Conservation (phyloP, 2,797 vertebrate species). For the Rhinogobio ventralis region DNA sequence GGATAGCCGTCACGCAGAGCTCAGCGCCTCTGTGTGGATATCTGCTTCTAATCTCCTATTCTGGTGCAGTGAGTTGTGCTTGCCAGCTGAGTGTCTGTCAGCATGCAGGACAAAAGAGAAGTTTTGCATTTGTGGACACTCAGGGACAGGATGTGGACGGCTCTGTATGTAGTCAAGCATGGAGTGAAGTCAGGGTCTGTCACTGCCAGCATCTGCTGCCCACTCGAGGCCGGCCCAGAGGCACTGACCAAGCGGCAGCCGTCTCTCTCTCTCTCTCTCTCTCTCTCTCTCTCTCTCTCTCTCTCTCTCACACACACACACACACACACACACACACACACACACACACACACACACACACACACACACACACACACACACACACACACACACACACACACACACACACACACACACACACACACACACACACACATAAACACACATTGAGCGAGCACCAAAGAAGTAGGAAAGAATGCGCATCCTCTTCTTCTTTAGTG, state of each 20-base stretch:
- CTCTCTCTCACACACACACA: neutral
- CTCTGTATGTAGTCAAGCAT: constrained; percentile 52
- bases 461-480: neutral
- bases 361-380: constrained; percentile 33
- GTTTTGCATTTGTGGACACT: constrained; percentile 57
- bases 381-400: neutral
- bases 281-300: neutral
- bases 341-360: neutral
- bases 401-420: neutral
- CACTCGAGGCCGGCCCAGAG: constrained; percentile 54
- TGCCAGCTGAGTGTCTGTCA: constrained; percentile 46
- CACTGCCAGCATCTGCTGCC: constrained; percentile 55
- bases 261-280: constrained; percentile 23
- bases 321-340: neutral
- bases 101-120: constrained; percentile 43
- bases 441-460: constrained; percentile 23
- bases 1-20: constrained; percentile 9
- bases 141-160: constrained; percentile 46
- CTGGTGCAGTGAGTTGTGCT: constrained; percentile 36
- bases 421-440: constrained; percentile 43
- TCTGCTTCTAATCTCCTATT: constrained; percentile 34
- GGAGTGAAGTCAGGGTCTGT: constrained; percentile 55
- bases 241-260: constrained; percentile 48
- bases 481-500: neutral
- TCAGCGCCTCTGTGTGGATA: constrained; percentile 25